Base-by-base conservation (phyloP, 2,797 vertebrate species). In the Tiaroga cobitis region DNA sequence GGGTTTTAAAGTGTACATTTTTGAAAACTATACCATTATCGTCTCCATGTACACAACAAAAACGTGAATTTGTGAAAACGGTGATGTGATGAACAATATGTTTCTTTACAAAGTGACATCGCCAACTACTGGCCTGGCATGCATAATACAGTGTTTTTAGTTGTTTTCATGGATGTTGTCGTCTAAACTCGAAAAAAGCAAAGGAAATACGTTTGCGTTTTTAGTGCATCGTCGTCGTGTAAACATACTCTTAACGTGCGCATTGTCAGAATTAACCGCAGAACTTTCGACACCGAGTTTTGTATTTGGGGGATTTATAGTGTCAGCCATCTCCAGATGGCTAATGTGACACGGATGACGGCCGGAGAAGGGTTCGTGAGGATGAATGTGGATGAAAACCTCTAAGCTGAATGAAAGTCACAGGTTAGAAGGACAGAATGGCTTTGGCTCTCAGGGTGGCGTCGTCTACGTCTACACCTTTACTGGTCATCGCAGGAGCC, bases 321-420 rank as follows among this genome's bases (percentile, higher is more conserved):
- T 24, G 46, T 68, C 37, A 56, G 63, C 59, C 82, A 9, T 59
- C 29, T 76, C 43, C 82, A 76, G 72, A 76, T 67, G 72, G 72
- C 73, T 67, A 43, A 15, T 67, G 43, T 83, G 69, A 72, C 59
- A 51, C 15, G 6, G 41, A 83, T 3, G 56, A 37, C 26, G 54
- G 18, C 18, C 18, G 24, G 56, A 63, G 56, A 63, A 63, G 13
- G 2, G 11, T 19, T 34, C 0, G 43, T 51, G 18, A 76, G 29
- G 43, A 39, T 39, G 43, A 74, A 83, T 75, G 32, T 24, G 61
- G 18, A 29, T 54, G 46, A 77, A 69, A 4, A 77, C 16, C 41
- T 69, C 18, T 1, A 32, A 51, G 24, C 49, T 4, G 19, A 68
- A 43, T 84, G 73, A 84, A 84, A 63, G 82, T 83, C 61, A 76